Evolutionary conservation across 2,113 vertebrate species (phyloP).

Genomic region (Megaceryle torquata): DNA sequence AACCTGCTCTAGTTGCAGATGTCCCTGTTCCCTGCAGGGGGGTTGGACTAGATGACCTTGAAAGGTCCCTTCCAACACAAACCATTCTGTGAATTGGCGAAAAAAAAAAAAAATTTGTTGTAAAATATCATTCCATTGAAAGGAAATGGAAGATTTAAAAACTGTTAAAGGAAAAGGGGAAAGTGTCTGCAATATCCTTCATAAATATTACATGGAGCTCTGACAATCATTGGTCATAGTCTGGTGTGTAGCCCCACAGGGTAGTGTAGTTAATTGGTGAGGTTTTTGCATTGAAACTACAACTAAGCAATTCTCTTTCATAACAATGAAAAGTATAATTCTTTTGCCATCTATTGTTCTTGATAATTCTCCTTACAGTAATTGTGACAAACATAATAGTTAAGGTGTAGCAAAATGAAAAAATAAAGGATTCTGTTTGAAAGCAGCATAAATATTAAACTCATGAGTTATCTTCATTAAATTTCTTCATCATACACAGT

Average conservation of each 20-base stretch:
- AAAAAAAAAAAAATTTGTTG: neutral
- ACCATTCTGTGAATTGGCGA: neutral
- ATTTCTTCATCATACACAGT: constrained; percentile 21
- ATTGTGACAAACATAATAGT: neutral
- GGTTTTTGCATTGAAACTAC: neutral
- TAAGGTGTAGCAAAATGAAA: neutral
- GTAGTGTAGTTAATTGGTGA: neutral
- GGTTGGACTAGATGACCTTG: too few species aligned
- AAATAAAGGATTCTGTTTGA: neutral
- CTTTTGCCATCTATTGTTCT: neutral
- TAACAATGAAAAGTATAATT: constrained; percentile 1
- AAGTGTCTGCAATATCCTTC: neutral
- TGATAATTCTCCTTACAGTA: neutral
- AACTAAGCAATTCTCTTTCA: constrained; percentile 27
- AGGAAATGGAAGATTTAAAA: neutral
- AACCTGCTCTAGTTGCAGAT: too few species aligned
- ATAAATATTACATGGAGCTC: neutral
- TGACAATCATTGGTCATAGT: neutral
- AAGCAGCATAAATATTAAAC: neutral
- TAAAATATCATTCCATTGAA: neutral
- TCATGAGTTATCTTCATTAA: neutral
- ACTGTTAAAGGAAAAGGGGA: neutral
- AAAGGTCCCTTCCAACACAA: too few species aligned
- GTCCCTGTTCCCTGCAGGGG: too few species aligned
- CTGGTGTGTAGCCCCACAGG: neutral